Base-by-base conservation (phyloP, 2,113 vertebrate species). In the Campylorhamphus procurvoides region DNA sequence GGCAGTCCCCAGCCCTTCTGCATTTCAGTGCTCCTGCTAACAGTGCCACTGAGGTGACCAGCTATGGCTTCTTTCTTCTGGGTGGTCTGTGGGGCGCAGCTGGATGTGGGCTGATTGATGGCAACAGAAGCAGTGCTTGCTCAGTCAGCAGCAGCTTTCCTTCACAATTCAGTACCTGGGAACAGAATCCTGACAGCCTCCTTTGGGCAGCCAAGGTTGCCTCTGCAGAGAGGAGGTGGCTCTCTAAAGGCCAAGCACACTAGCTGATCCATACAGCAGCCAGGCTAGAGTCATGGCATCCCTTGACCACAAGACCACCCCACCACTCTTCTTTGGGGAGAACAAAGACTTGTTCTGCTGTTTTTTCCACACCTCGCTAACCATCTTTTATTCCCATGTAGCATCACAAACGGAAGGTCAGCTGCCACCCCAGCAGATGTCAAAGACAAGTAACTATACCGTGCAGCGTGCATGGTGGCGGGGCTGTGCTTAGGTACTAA, bases 391-490 rank as follows among this genome's bases (percentile, higher is more conserved):
- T 98, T 98, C 98, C 98, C 73, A 89, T 97, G 58, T 98, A 97
- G 98, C 95, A 86, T 98, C 98, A 97, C 98, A 98, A 97, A 95
- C 64, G 98, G 98, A 97, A 98, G 97, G 96, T 97, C 98, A 97
- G 98, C 98, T 97, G 97, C 97, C 97, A 95, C 97, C 97, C 95
- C 98, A 96, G 97, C 98, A 94, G 98, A 98, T 99, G 98, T 97
- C 98, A 98, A 95, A 98, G 97, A 98, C 98, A 99, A 99, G 99
- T 99, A 99, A 99, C 98, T 99, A 99, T 97, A 8, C 87, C 12
- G 68, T 90, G 79, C 93, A 89, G 89, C 80, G 77, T 97, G 99
- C 99, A 98, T 98, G 99, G 98, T 99, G 98, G 97, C 12, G 98
- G 99, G 98, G 97, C 98, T 97, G 97, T 71, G 98, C 98, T 99